These are phyloP conservation scores for Buteo buteo DNA, from an alignment of 2,113 vertebrate genomes.

Conservation along the genomic window DNA sequence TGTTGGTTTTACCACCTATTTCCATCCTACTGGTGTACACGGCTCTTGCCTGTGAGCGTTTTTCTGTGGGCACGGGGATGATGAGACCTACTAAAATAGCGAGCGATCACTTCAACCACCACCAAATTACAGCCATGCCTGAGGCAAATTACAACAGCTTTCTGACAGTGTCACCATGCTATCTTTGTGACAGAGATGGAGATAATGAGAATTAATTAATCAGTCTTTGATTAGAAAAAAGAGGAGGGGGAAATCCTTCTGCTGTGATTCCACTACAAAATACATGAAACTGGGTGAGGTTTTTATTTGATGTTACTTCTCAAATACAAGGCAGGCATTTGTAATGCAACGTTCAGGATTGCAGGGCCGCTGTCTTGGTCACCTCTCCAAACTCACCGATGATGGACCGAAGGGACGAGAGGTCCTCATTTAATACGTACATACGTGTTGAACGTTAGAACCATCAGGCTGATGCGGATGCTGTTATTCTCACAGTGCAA, in stretches of 20 bases:
- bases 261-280: background rate
- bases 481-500: background rate
- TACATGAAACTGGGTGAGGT: background rate
- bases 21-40: background rate
- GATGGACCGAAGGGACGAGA: background rate
- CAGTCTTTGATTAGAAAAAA: conserved; percentile 51
- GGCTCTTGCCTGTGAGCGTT: background rate
- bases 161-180: conserved; percentile 36
- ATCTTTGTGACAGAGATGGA: conserved; percentile 57
- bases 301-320: conserved; percentile 22
- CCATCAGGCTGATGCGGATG: background rate
- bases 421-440: background rate
- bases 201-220: conserved; percentile 68
- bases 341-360: accelerated
- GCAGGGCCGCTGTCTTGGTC: background rate
- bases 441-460: background rate
- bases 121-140: conserved; percentile 37
- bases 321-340: background rate
- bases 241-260: background rate
- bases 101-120: background rate
- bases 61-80: background rate
- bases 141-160: conserved; percentile 36
- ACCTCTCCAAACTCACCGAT: background rate
- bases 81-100: background rate
- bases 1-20: background rate